Conservation (phyloP, 2,888 invertebrate genomes). For the Mythimna albipuncta region DNA sequence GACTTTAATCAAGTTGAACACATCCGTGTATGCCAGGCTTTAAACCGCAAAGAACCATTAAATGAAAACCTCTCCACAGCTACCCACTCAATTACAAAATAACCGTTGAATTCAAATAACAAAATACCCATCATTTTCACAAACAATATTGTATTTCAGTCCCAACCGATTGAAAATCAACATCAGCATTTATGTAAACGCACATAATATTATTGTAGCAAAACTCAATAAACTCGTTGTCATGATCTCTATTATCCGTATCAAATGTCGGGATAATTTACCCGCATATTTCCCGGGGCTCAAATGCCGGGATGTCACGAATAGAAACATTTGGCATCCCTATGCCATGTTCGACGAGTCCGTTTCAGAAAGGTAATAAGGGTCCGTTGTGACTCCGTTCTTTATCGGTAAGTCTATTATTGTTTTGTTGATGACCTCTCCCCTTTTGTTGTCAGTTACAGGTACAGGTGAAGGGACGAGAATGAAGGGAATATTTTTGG, state of each 20-base stretch:
- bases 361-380: conserved; percentile 57
- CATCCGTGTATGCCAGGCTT: conserved; percentile 10
- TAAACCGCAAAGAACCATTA: conserved; percentile 4
- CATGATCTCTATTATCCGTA: conserved; percentile 45
- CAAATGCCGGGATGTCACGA: conserved; percentile 46
- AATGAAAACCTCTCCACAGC: conserved; percentile 9
- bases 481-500: conserved; percentile 40
- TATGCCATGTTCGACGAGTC: conserved; percentile 43
- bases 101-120: conserved; percentile 18
- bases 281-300: conserved; percentile 47
- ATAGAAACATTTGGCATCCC: conserved; percentile 51
- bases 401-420: conserved; percentile 63
- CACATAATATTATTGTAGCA: conserved; percentile 39
- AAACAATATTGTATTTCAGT: conserved; percentile 25
- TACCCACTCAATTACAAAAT: conserved; percentile 27
- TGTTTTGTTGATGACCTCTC: conserved; percentile 65
- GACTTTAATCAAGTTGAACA: conserved; percentile 16
- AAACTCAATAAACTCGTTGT: conserved; percentile 43
- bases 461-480: conserved; percentile 50
- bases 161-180: conserved; percentile 40
- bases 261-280: conserved; percentile 51
- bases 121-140: conserved; percentile 17
- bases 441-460: conserved; percentile 64
- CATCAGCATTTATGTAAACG: conserved; percentile 36
- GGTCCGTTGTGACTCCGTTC: conserved; percentile 58